A percentile compares a stretch with the other conserved stretches of the same genome.
phyloP scores from a whole-genome alignment of 2,113 vertebrate genomes.

The Dicrurus megarhynchus region DNA sequence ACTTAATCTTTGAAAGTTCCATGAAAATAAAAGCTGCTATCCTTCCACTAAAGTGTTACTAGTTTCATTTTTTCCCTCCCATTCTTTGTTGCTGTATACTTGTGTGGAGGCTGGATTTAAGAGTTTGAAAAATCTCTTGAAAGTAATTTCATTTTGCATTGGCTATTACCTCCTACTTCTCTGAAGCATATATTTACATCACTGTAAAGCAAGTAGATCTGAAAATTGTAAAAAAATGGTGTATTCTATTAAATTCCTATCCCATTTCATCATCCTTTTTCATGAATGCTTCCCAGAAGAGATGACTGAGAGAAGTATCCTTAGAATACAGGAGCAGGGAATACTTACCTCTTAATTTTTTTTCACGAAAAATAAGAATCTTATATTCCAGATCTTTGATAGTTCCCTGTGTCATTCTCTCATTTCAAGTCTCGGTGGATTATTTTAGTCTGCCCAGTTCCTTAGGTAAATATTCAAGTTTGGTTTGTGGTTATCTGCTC shows the following conservation, averaged over 20 bases:
- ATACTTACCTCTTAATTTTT: not conserved
- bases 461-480: not conserved
- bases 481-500: not conserved
- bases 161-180: not conserved
- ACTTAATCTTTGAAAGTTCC: not conserved
- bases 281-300: not conserved
- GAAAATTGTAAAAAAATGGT: not conserved
- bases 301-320: not conserved
- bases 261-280: not conserved
- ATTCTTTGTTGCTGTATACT: not conserved
- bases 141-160: not conserved
- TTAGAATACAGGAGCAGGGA: not conserved
- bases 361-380: not conserved
- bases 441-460: not conserved
- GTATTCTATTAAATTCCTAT: not conserved
- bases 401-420: not conserved
- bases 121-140: not conserved
- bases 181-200: not conserved
- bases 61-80: fast-evolving
- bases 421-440: not conserved
- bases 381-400: not conserved
- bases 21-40: not conserved
- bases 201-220: not conserved
- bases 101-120: not conserved
- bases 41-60: not conserved